A percentile compares a stretch with the other conserved stretches of the same genome.
Conservation (phyloP, 2,113 vertebrate species). For the Indicator indicator region DNA sequence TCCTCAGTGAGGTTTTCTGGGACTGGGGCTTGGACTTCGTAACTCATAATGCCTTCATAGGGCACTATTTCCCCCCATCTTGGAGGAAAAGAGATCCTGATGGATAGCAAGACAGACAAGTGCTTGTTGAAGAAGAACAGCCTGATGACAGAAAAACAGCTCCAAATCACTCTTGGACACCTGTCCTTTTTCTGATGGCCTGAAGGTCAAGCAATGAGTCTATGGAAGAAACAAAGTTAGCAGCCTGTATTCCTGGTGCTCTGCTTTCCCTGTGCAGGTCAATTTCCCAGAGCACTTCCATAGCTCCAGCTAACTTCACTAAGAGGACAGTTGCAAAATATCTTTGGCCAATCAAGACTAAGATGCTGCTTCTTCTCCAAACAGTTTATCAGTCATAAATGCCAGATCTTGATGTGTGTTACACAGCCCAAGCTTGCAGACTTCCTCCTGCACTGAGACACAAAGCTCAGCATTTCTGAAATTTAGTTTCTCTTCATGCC, state of each 20-base stretch:
- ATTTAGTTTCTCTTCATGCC: slow-evolving; percentile 18
- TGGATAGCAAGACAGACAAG: not conserved
- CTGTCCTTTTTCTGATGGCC: not conserved
- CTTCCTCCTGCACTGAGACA: not conserved
- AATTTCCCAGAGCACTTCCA: not conserved
- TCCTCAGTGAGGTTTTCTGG: not conserved
- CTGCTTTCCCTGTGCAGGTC: not conserved
- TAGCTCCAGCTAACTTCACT: not conserved
- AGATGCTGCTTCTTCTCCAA: slow-evolving; percentile 9
- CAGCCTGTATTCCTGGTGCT: not conserved
- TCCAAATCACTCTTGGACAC: not conserved
- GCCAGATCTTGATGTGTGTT: not conserved
- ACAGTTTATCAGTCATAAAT: not conserved
- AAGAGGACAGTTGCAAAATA: not conserved
- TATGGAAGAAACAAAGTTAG: not conserved
- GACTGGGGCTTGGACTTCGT: not conserved
- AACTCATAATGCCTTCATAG: not conserved
- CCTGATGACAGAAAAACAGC: not conserved
- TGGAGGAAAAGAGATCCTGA: not conserved
- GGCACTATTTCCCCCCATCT: not conserved
- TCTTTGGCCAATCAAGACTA: not conserved
- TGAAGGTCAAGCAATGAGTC: not conserved
- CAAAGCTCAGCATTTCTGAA: slow-evolving; percentile 24
- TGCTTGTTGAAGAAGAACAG: not conserved
- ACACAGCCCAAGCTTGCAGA: not conserved